Evolutionary conservation across 2,797 vertebrate species (phyloP).

Genomic region (Bradypus variegatus): DNA sequence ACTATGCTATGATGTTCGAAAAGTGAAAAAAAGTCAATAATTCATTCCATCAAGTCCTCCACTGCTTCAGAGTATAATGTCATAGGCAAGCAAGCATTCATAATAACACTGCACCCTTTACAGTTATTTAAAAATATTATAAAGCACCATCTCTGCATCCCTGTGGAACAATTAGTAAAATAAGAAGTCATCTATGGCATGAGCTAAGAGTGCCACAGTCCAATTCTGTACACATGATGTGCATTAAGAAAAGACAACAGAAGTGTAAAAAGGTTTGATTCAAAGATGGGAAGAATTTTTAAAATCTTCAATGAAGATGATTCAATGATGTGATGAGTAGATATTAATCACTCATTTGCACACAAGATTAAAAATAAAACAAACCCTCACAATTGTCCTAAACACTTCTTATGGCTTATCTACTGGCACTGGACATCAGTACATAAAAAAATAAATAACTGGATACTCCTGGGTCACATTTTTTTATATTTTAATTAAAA

Average conservation of each 20-base stretch:
- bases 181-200: background rate
- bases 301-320: conserved; percentile 34
- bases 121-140: background rate
- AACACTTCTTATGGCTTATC: conserved; percentile 15
- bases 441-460: conserved; percentile 7
- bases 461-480: background rate
- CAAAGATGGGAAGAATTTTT: conserved; percentile 28
- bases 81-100: conserved; percentile 8
- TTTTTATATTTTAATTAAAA: conserved; percentile 47
- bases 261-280: background rate
- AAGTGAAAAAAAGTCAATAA: conserved; percentile 25
- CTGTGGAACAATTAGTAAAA: conserved; percentile 30
- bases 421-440: background rate
- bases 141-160: background rate
- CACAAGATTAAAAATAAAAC: conserved; percentile 29
- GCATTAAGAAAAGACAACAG: background rate
- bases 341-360: conserved; percentile 11
- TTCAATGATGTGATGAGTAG: background rate
- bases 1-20: background rate
- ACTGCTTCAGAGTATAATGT: background rate
- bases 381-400: background rate
- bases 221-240: background rate
- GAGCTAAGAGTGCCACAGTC: background rate
- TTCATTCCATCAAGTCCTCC: conserved; percentile 6
- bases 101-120: background rate